Percentiles rank a stretch among this genome's conserved stretches.
phyloP scores from a whole-genome alignment of 2,888 invertebrate species.

The Volucella inflata region DNA sequence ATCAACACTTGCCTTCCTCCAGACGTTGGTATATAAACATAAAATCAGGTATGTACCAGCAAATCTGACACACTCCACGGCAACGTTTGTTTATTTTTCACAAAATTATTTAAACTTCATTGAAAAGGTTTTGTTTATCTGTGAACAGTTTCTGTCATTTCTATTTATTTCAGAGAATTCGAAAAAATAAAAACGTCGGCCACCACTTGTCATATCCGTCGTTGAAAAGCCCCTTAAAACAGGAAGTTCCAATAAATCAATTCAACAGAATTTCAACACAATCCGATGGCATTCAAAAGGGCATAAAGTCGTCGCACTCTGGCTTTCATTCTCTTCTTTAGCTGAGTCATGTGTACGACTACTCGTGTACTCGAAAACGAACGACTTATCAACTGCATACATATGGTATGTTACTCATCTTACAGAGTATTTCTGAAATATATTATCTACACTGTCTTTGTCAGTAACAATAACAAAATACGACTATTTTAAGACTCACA shows the following conservation, averaged over 20 bases:
- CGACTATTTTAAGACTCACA: slow-evolving; percentile 9
- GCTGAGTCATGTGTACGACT: slow-evolving; percentile 1
- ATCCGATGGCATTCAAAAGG: not conserved
- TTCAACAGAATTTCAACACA: slow-evolving; percentile 23
- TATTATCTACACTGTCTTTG: not conserved
- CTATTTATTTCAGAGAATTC: not conserved
- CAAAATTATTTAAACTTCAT: not conserved
- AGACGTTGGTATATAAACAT: not conserved
- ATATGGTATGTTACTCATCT: slow-evolving; percentile 49
- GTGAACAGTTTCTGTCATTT: slow-evolving; percentile 31
- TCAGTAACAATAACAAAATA: slow-evolving; percentile 3
- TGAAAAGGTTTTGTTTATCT: not conserved
- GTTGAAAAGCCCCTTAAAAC: not conserved
- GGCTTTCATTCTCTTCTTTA: not conserved
- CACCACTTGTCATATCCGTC: slow-evolving; percentile 9
- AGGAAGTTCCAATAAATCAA: slow-evolving; percentile 34
- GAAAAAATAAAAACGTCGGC: not conserved
- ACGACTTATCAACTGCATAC: not conserved
- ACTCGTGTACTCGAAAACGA: not conserved
- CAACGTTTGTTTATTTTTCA: not conserved
- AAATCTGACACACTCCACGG: not conserved
- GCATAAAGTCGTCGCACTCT: not conserved
- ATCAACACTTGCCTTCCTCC: not conserved
- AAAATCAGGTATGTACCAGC: slow-evolving; percentile 1
- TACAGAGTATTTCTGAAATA: not conserved